Evolutionary conservation across 2,888 invertebrate species (phyloP).

Genomic region (Aporophyla nigra): DNA sequence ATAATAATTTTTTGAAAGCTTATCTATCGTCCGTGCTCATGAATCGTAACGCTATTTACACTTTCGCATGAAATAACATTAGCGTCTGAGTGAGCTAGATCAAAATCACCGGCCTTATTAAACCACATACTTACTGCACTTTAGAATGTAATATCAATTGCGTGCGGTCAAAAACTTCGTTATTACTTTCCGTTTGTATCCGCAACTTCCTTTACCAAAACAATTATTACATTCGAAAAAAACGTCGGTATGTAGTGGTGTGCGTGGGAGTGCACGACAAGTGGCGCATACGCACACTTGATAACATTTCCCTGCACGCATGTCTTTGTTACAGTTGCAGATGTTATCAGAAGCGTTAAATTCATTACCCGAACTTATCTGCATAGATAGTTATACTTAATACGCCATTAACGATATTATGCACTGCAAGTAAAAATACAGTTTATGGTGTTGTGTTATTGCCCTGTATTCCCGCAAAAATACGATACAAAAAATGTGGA

Average conservation of each 20-base stretch:
- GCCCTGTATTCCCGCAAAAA: conserved; percentile 65
- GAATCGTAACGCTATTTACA: conserved; percentile 84
- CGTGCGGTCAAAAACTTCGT: conserved; percentile 79
- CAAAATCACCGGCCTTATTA: conserved; percentile 70
- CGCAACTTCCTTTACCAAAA: conserved; percentile 85
- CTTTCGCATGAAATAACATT: conserved; percentile 80
- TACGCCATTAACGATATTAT: conserved; percentile 69
- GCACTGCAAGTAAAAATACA: conserved; percentile 61
- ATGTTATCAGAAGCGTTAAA: conserved; percentile 78
- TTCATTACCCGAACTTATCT: conserved; percentile 71
- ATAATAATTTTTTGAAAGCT: conserved; percentile 87
- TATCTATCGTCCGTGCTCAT: conserved; percentile 86
- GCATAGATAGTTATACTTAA: conserved; percentile 69
- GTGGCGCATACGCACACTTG: conserved; percentile 65
- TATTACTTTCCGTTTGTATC: conserved; percentile 81
- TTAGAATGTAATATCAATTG: conserved; percentile 72
- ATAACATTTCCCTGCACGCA: conserved; percentile 75
- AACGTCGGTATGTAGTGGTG: conserved; percentile 68
- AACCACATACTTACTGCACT: conserved; percentile 55
- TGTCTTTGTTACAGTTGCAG: conserved; percentile 77
- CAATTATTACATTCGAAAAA: conserved; percentile 80
- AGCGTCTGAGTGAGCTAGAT: conserved; percentile 70
- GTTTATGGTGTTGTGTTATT: conserved; percentile 62
- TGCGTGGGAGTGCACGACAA: conserved; percentile 81
- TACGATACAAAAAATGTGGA: conserved; percentile 74